These are phyloP conservation scores for Psittacula cyanocephala DNA, from an alignment of 2,113 vertebrate genomes.

Conservation along the genomic window DNA sequence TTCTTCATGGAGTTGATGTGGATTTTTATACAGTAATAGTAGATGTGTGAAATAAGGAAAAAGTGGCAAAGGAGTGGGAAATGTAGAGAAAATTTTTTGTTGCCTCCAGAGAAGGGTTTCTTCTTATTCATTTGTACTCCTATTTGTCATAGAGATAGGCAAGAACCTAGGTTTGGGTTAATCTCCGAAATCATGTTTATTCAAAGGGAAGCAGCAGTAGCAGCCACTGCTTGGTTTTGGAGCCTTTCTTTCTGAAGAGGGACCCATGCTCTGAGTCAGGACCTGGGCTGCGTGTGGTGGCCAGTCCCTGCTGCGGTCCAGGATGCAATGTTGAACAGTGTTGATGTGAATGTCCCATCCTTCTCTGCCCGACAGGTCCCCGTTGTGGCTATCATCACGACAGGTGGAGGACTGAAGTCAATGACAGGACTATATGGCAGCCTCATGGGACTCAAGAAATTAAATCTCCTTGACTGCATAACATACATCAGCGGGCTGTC, in stretches of 20 bases:
- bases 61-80: neutral
- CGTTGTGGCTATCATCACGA: constrained; percentile 81
- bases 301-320: fast-evolving
- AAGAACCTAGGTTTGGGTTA: neutral
- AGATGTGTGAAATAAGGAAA: neutral
- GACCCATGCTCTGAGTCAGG: neutral
- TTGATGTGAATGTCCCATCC: neutral
- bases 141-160: neutral
- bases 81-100: neutral
- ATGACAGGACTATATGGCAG: constrained; percentile 81
- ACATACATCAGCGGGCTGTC: constrained; percentile 85
- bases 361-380: constrained; percentile 76
- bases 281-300: neutral
- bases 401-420: constrained; percentile 85
- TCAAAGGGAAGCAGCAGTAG: neutral
- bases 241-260: neutral
- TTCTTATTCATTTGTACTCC: neutral
- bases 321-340: neutral
- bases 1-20: neutral
- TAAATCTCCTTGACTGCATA: constrained; percentile 80
- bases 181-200: neutral
- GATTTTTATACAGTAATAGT: neutral
- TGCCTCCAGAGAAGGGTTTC: neutral
- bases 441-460: constrained; percentile 80
- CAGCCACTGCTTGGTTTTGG: neutral